Percentiles rank a stretch among this genome's conserved stretches.
These are phyloP conservation scores for Harpalus rubripes DNA, from an alignment of 2,888 invertebrate genomes.

Conservation along the genomic window DNA sequence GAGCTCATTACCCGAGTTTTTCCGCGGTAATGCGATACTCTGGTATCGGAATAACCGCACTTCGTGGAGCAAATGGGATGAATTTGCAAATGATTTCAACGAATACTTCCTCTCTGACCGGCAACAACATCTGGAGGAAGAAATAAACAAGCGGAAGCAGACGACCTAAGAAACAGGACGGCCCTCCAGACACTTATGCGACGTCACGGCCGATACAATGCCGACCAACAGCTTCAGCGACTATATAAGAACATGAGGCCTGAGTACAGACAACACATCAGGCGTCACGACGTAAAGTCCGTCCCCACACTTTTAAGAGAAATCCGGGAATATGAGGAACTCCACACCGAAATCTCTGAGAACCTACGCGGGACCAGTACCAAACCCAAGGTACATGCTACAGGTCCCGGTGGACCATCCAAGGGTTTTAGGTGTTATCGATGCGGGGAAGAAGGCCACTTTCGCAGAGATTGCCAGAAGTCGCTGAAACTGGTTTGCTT, in stretches of 20 bases:
- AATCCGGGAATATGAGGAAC: slow-evolving; percentile 1
- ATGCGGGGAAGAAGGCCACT: neutral
- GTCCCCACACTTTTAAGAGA: neutral
- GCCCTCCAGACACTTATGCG: slow-evolving; percentile 34
- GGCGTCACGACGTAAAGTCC: neutral
- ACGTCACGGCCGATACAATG: neutral
- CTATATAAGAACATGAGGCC: slow-evolving; percentile 22
- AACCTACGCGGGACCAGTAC: neutral
- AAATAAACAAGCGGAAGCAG: neutral
- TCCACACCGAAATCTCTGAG: neutral
- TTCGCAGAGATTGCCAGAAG: too few species aligned
- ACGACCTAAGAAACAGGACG: neutral
- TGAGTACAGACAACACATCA: slow-evolving; percentile 21
- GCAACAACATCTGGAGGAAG: slow-evolving; percentile 3
- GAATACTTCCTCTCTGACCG: slow-evolving; percentile 2
- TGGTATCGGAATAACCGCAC: neutral
- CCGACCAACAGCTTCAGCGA: slow-evolving; percentile 14
- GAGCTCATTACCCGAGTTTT: slow-evolving; percentile 4
- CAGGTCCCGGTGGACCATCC: neutral
- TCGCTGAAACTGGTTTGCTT: neutral
- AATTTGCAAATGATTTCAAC: neutral
- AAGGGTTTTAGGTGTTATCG: neutral
- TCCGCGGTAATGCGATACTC: neutral
- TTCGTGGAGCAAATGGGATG: neutral
- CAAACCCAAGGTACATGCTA: neutral